These are phyloP conservation scores for Ceratina japonica DNA, from an alignment of 1,140 invertebrate species.

Conservation along the genomic window DNA sequence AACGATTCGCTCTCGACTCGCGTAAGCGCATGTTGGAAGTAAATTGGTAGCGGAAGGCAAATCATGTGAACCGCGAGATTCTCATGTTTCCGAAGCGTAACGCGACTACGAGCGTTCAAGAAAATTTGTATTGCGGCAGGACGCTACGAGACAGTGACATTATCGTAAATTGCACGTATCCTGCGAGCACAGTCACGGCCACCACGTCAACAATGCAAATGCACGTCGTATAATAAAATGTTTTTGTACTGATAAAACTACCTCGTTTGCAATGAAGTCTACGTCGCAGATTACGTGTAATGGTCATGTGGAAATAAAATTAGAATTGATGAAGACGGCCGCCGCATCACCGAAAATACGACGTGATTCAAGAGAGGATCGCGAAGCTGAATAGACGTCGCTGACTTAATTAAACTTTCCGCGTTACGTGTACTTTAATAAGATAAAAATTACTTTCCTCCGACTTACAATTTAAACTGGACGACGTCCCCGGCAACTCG, in stretches of 20 bases:
- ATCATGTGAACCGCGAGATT: slow-evolving; percentile 8
- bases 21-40: no score
- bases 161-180: slow-evolving; percentile 53
- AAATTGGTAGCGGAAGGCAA: background rate
- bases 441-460: background rate
- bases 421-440: no score
- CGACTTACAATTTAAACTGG: background rate
- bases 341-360: background rate
- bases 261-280: background rate
- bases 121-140: slow-evolving; percentile 20
- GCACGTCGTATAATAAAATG: no score
- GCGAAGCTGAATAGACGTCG: no score
- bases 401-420: no score
- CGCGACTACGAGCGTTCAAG: background rate
- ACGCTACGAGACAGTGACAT: slow-evolving; percentile 10
- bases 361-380: background rate
- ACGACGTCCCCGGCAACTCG: background rate
- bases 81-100: background rate
- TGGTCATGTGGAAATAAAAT: background rate
- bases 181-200: slow-evolving; percentile 23
- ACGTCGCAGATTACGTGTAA: no score
- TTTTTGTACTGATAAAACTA: no score
- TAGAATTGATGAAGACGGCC: background rate
- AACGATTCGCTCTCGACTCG: no score
- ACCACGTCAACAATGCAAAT: slow-evolving; percentile 18